phyloP scores from a whole-genome alignment of 1,140 invertebrate species.

The Drosophila cardini region DNA sequence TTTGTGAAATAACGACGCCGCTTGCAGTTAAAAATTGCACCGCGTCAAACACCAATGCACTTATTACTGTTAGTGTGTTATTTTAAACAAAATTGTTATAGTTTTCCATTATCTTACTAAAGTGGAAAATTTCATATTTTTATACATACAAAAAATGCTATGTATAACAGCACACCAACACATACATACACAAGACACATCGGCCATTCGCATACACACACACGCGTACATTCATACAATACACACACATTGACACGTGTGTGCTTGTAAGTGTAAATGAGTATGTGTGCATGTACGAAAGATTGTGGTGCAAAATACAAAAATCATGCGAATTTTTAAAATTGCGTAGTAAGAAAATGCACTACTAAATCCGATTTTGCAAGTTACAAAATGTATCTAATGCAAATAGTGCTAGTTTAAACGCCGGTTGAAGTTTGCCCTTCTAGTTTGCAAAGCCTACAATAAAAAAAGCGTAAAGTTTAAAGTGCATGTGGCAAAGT shows the following conservation, averaged over 20 bases:
- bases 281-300: conserved; percentile 45
- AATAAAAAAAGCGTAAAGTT: neutral
- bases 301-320: conserved; percentile 83
- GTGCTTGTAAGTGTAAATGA: conserved; percentile 35
- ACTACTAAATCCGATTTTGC: conserved; percentile 34
- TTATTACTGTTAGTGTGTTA: conserved; percentile 15
- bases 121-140: conserved; percentile 82
- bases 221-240: conserved; percentile 41
- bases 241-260: conserved; percentile 48
- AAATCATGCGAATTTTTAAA: conserved; percentile 79
- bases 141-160: conserved; percentile 83
- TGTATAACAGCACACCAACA: conserved; percentile 81
- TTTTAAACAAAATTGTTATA: conserved; percentile 17
- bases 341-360: conserved; percentile 71
- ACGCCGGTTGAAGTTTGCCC: conserved; percentile 23
- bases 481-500: conserved; percentile 35
- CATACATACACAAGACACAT: conserved; percentile 53
- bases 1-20: conserved; percentile 36
- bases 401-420: conserved; percentile 23
- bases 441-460: conserved; percentile 4
- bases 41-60: neutral
- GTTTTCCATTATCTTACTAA: conserved; percentile 36
- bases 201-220: conserved; percentile 70
- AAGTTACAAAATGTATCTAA: conserved; percentile 16
- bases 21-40: neutral